Evolutionary conservation across 2,888 invertebrate species (phyloP), one percentile per base, ranked within the genome.

Genomic region (Macaria liturata): DNA sequence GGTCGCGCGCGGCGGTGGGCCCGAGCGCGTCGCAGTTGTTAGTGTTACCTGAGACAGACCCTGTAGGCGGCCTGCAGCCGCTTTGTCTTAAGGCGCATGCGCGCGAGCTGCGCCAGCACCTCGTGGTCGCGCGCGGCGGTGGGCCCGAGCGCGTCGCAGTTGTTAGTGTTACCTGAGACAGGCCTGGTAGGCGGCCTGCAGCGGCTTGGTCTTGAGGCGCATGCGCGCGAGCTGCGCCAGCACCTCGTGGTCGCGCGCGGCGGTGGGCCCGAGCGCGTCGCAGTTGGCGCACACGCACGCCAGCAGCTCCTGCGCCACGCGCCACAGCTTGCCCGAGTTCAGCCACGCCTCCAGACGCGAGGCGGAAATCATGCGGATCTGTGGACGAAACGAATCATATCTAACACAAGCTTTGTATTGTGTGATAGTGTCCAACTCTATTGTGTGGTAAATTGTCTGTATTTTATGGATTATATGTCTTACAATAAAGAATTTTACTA

Each of bases 81-180:
- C 84, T 99, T 99, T 39, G 97, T 98, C 90, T 99, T 99, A 64
- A 98, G 92, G 48, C 98, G 91, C 92, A 99, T 96, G 84, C 98
- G 96, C 4, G 97, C 96, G 32, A 99, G 91, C 72, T 96, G 95
- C 37, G 96, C 95, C 54, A 99, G 95, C 47, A 97, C 96, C 76
- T 94, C 94, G 69, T 93, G 93, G 86, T 97, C 97, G 57, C 93
- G 88, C 4, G 93, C 86, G 30, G 94, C 94, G 54, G 94, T 93
- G 49, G 94, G 93, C 5, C 89, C 87, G 62, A 81, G 75, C 20
- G 95, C 96, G 72, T 82, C 84, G 69, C 98, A 97, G 89, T 99
- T 99, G 71, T n/a, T n/a, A n/a, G n/a, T n/a, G n/a, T 5, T 59
- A 93, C 94, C 93, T 93, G 51, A 98, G 94, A 69, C 98, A 97